phyloP scores from a whole-genome alignment of 1,140 invertebrate species.

The Saccostrea glomerata region DNA sequence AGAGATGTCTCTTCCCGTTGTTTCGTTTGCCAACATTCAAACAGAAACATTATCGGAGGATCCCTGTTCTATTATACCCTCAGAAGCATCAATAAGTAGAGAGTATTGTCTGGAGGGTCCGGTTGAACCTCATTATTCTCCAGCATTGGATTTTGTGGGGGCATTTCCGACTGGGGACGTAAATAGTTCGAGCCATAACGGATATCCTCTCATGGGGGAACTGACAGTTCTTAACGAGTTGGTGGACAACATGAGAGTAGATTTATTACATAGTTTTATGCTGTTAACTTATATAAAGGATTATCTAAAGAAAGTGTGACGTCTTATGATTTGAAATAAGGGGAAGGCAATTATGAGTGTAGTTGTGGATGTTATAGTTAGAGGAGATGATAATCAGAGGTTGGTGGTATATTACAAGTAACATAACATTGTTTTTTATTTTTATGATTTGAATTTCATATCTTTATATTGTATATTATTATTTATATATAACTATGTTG shows the following conservation, averaged over 20 bases:
- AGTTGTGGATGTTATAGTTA: conserved; percentile 23
- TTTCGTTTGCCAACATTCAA: background rate
- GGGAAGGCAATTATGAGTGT: background rate
- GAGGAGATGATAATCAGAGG: conserved; percentile 4
- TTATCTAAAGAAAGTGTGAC: conserved; percentile 9
- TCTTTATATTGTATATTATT: conserved; percentile 22
- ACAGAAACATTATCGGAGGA: background rate
- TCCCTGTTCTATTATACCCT: background rate
- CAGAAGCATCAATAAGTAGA: background rate
- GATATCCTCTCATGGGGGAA: conserved; percentile 19
- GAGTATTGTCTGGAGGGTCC: background rate
- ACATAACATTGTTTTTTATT: conserved; percentile 26
- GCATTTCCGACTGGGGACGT: background rate
- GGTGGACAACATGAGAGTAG: conserved; percentile 7
- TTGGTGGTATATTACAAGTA: conserved; percentile 1
- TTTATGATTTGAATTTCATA: conserved; percentile 2
- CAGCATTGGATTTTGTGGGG: background rate
- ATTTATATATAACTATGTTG: conserved; percentile 14
- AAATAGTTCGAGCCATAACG: background rate
- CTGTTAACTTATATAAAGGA: background rate
- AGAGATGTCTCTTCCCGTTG: background rate
- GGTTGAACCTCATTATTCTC: background rate
- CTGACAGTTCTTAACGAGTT: conserved; percentile 2
- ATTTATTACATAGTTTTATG: background rate
- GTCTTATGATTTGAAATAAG: background rate